Evolutionary conservation across 2,113 vertebrate genomes (phyloP).

Genomic region (Physeter macrocephalus): DNA sequence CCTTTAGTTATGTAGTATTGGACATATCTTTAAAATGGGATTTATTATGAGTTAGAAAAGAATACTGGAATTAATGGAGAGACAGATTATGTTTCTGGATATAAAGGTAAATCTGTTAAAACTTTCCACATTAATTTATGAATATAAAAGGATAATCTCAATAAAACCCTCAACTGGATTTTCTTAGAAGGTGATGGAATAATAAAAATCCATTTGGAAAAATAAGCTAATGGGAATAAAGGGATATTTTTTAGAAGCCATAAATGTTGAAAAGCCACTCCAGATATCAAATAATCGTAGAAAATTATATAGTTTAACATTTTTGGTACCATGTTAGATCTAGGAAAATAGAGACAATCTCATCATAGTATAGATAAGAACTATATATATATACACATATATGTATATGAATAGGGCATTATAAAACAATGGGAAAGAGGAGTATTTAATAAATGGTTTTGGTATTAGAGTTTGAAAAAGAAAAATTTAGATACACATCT

Average conservation of each 20-base stretch:
- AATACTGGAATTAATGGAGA: background rate
- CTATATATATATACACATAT: background rate
- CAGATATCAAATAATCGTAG: background rate
- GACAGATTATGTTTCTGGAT: background rate
- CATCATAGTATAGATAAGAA: background rate
- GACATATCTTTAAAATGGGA: slow-evolving; percentile 14
- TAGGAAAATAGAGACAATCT: background rate
- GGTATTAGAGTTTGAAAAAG: background rate
- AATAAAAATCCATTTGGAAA: background rate
- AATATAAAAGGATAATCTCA: background rate
- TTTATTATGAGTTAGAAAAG: background rate
- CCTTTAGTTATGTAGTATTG: background rate
- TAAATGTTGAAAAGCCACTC: background rate
- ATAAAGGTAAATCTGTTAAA: background rate
- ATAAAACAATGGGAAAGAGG: background rate
- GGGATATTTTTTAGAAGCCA: background rate
- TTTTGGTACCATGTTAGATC: background rate
- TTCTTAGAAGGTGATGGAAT: background rate
- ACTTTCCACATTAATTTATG: background rate
- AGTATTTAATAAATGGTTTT: background rate
- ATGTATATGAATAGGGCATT: background rate
- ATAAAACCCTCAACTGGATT: background rate
- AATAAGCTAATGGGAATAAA: background rate
- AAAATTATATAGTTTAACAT: background rate
- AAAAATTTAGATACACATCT: background rate